Base-by-base conservation (phyloP, 1,140 invertebrate species). In the Macrocentrus cingulum region DNA sequence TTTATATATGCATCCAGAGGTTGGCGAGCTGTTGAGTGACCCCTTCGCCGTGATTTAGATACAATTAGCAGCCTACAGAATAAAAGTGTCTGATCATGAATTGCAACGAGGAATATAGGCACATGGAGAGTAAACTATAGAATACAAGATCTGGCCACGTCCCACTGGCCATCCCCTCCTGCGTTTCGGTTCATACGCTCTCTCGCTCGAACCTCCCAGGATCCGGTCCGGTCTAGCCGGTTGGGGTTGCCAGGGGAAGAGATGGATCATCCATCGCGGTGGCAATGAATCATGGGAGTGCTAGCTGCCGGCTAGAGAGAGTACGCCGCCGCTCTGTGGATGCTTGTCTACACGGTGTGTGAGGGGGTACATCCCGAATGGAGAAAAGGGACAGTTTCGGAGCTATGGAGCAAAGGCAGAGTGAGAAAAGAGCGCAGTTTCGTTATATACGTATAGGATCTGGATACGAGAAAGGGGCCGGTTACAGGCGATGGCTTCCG, bases 201-300 rank as follows among this genome's bases (percentile, higher is more conserved):
- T 34, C 54, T 57, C 48, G 20, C 42, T 41, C 36, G 25, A 44
- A 39, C 22, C 45, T 22, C 44, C 22, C 46, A 54, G 57, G 56
- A 63, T 66, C 60, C 67, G 64, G 60, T 63, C 45, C 46, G 63
- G 64, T 66, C 64, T 63, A 61, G 55, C 44, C 61, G 54, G 56
- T 61, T 59, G 59, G 52, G 60, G 22, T 64, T 51, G 59, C 56
- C 68, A 66, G 65, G 71, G 69, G 66, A 76, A 74, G 72, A 80
- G 73, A 77, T 75, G 74, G 74, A 77, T 77, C 73, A 77, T 77
- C 74, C 73, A 77, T 76, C 74, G 75, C 69, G 69, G 69, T 68
- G 54, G 72, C 75, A 67, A 80, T 80, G 76, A 77, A 79, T 78
- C 77, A 80, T 77, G 75, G 63, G 64, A 76, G 67, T 61, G 67